phyloP scores from a whole-genome alignment of 1,140 invertebrate genomes.

The Onthophagus taurus region DNA sequence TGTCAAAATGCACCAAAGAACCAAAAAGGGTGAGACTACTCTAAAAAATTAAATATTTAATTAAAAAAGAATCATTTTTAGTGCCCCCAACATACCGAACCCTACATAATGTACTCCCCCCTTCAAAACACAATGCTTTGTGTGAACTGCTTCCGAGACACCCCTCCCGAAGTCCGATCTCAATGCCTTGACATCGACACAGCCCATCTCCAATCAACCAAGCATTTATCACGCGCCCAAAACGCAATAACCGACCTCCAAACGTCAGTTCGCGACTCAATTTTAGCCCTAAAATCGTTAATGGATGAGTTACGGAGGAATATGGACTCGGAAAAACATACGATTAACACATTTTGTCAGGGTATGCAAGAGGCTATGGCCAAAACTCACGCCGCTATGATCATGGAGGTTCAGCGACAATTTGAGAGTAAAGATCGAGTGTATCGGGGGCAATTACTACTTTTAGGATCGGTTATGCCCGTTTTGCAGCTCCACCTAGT shows the following conservation, averaged over 20 bases:
- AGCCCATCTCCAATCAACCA: constrained; percentile 57
- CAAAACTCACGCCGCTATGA: constrained; percentile 52
- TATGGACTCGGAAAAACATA: constrained; percentile 55
- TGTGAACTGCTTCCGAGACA: constrained; percentile 60
- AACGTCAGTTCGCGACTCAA: constrained; percentile 49
- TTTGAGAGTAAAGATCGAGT: constrained; percentile 57
- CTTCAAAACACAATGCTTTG: constrained; percentile 58
- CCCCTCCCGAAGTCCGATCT: constrained; percentile 49
- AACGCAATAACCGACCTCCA: constrained; percentile 34
- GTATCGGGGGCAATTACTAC: constrained; percentile 49
- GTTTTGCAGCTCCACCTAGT: constrained; percentile 57
- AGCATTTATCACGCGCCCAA: constrained; percentile 52
- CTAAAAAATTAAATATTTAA: background rate
- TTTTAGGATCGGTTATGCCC: constrained; percentile 51
- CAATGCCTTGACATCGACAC: constrained; percentile 64
- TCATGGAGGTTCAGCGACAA: constrained; percentile 56
- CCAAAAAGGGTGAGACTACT: constrained; percentile 46
- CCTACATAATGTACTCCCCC: constrained; percentile 62
- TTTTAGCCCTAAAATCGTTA: constrained; percentile 53
- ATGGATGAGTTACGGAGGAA: constrained; percentile 56
- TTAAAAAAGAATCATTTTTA: constrained; percentile 31
- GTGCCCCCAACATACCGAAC: constrained; percentile 57
- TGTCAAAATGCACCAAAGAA: constrained; percentile 59
- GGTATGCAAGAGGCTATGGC: constrained; percentile 55
- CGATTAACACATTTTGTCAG: constrained; percentile 55